Evolutionary conservation across 37 sponge, comb jelly and placozoan species (phyloP).

Genomic region (Halichondria panicea): DNA sequence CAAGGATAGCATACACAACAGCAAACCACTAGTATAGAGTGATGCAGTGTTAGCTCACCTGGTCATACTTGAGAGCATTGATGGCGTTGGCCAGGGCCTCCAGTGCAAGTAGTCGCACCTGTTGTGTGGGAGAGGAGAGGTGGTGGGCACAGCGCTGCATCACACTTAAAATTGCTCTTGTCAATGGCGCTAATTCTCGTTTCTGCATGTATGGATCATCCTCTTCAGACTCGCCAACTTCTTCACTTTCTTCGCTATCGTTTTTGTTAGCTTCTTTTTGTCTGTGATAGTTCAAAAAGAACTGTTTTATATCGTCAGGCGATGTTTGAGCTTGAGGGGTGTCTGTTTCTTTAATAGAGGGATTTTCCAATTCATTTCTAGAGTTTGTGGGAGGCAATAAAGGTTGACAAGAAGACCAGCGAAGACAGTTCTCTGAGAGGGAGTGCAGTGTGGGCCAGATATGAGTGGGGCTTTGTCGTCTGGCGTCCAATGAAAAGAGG

Average conservation of each 20-base stretch:
- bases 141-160: slow-evolving; percentile 45
- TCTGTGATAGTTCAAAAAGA: slow-evolving; percentile 51
- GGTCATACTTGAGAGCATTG: slow-evolving; percentile 18
- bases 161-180: slow-evolving; percentile 37
- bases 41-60: slow-evolving; percentile 3
- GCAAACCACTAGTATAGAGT: not conserved
- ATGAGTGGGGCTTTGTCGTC: slow-evolving; percentile 8
- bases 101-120: slow-evolving; percentile 21
- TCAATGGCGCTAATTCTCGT: slow-evolving; percentile 18
- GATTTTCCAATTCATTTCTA: not conserved
- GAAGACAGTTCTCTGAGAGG: slow-evolving; percentile 7
- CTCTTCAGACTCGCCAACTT: not conserved
- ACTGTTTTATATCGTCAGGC: slow-evolving; percentile 32
- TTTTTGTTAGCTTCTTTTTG: slow-evolving; percentile 8
- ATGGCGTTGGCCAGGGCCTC: slow-evolving; percentile 26
- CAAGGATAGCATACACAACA: not conserved
- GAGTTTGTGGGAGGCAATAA: not conserved
- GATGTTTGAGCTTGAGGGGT: not conserved
- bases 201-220: slow-evolving; percentile 2
- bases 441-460: slow-evolving; percentile 54
- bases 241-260: slow-evolving; percentile 3
- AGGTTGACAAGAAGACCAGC: slow-evolving; percentile 16
- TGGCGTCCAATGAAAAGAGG: slow-evolving; percentile 41
- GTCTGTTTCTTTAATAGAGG: not conserved
- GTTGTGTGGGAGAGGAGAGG: slow-evolving; percentile 21